Conservation (phyloP, 1,140 invertebrate species). For the Anadara kagoshimensis region DNA sequence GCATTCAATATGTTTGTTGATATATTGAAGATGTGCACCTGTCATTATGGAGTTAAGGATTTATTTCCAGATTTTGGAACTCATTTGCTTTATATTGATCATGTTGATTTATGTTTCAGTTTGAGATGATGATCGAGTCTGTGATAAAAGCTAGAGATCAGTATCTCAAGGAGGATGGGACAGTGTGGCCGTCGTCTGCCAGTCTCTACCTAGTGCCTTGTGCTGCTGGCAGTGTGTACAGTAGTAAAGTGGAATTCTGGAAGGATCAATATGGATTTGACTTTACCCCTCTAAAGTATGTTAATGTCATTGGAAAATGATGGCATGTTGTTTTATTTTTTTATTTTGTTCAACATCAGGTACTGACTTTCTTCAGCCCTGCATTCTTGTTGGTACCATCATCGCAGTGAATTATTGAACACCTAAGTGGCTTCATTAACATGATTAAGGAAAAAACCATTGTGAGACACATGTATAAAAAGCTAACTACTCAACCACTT, state of each 20-base stretch:
- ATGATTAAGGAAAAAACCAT: too few species aligned
- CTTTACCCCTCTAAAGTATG: slow-evolving; percentile 40
- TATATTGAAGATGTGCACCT: too few species aligned
- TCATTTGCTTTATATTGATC: too few species aligned
- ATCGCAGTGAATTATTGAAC: background rate
- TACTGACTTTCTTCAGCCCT: background rate
- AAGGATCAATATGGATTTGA: slow-evolving; percentile 29
- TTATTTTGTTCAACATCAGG: background rate
- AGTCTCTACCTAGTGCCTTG: slow-evolving; percentile 35
- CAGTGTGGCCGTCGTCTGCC: slow-evolving; percentile 27
- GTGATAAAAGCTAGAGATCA: slow-evolving; percentile 22
- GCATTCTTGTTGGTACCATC: background rate
- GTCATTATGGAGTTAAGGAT: too few species aligned
- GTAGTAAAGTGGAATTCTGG: slow-evolving; percentile 23
- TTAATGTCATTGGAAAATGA: background rate
- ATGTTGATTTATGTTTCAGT: slow-evolving; percentile 25
- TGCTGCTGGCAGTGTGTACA: slow-evolving; percentile 16
- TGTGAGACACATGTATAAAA: background rate
- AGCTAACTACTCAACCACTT: too few species aligned
- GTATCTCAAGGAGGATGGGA: slow-evolving; percentile 18
- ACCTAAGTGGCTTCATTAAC: background rate
- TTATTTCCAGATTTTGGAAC: too few species aligned
- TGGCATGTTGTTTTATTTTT: background rate
- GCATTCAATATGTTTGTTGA: too few species aligned
- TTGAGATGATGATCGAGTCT: slow-evolving; percentile 36